Percentiles rank a stretch among this genome's conserved stretches.
Evolutionary conservation across 2,888 invertebrate genomes (phyloP).

Genomic region (Theodoxus fluviatilis): DNA sequence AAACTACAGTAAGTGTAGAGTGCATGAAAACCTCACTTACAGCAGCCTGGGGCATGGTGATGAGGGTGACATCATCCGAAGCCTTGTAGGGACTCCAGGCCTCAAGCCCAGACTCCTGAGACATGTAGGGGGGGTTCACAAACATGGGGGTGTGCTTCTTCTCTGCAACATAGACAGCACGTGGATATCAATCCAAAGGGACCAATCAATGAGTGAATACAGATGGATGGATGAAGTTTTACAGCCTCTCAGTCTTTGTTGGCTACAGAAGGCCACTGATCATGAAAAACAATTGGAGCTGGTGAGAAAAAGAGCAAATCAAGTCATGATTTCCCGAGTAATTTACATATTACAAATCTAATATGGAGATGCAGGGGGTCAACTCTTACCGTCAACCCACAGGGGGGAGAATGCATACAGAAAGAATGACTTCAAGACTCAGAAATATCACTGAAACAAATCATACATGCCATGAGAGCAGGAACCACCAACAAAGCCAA

Average conservation of each 20-base stretch:
- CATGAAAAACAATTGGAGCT: neutral
- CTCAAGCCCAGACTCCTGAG: slow-evolving; percentile 37
- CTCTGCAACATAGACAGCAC: slow-evolving; percentile 33
- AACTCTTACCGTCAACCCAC: too few species aligned
- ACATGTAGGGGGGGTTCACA: slow-evolving; percentile 35
- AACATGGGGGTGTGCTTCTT: slow-evolving; percentile 42
- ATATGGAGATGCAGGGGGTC: too few species aligned
- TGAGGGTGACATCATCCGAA: slow-evolving; percentile 46
- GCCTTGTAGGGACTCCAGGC: slow-evolving; percentile 53
- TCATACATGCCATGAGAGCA: too few species aligned
- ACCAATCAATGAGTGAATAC: too few species aligned
- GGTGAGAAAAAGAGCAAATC: neutral
- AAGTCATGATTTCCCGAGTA: neutral
- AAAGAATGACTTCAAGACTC: too few species aligned
- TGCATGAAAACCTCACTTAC: too few species aligned
- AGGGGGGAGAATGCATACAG: too few species aligned
- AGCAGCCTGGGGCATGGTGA: slow-evolving; percentile 52
- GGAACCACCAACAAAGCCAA: too few species aligned
- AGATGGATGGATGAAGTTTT: slow-evolving; percentile 1
- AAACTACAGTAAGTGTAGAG: too few species aligned
- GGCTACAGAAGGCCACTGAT: neutral
- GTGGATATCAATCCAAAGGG: too few species aligned
- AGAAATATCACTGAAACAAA: too few species aligned
- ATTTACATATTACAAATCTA: too few species aligned
- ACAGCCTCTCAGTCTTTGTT: neutral